Evolutionary conservation across 2,888 invertebrate species (phyloP).

Genomic region (Temnothorax rugatulus): DNA sequence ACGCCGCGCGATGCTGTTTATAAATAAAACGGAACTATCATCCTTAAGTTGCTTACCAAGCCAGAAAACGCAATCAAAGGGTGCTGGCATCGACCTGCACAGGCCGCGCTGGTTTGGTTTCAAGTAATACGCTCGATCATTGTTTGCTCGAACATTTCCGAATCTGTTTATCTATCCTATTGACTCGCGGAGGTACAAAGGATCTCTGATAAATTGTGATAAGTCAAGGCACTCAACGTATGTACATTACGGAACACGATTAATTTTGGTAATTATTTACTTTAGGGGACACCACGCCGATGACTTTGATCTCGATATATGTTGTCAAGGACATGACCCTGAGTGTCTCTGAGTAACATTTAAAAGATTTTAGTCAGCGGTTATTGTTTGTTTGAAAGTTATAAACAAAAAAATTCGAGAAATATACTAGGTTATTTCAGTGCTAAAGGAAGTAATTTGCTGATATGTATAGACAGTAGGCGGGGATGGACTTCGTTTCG

Average conservation of each 20-base stretch:
- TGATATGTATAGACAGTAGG: no score
- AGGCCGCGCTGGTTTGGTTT: conserved; percentile 16
- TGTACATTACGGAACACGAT: not conserved
- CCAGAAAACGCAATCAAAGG: conserved; percentile 70
- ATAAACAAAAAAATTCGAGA: no score
- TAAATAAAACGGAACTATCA: conserved; percentile 76
- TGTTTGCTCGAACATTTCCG: conserved; percentile 15
- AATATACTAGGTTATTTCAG: no score
- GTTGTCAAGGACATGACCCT: no score
- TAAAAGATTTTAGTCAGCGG: no score
- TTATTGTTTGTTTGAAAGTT: no score
- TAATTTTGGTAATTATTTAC: no score
- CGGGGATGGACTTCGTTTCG: no score
- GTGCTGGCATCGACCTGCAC: conserved; percentile 13
- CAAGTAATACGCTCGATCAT: conserved; percentile 1
- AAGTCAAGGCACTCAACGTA: not conserved
- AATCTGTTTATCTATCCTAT: not conserved
- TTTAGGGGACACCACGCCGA: no score
- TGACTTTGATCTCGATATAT: no score
- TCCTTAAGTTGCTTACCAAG: conserved; percentile 73
- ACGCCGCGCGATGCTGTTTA: conserved; percentile 63
- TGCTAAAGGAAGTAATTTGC: no score
- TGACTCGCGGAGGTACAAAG: not conserved
- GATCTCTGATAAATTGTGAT: not conserved
- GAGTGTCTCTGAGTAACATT: no score